Evolutionary conservation across 1,140 invertebrate species (phyloP), one percentile per base, ranked within the genome.

Genomic region (Lepidurus apus): DNA sequence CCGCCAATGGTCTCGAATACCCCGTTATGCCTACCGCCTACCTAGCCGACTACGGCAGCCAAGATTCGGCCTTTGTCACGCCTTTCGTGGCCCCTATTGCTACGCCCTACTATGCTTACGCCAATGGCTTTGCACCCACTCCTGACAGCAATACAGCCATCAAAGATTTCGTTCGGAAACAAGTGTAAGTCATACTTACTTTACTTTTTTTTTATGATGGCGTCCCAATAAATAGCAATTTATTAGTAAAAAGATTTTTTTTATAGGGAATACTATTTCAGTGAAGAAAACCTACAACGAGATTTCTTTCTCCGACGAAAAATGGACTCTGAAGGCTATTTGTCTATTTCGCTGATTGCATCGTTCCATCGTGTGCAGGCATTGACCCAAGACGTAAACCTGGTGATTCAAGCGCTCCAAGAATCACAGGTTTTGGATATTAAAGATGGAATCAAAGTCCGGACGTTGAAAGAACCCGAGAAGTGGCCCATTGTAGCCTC

Each of bases 221-320:
- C n/a, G 4, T 42, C 7, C 13, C n/a, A 10, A 47, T 43, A 11
- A 26, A n/a, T 17, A 34, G 11, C 34, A 21, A 13, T 34, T 13
- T 44, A 77, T n/a, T 80, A 73, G 26, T 17, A 21, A 44, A 73
- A 79, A 77, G 79, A 78, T 81, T 82, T 80, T 77, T 82, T 81
- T 89, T 90, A 44, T 86, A 98, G 96, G 85, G 97, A 99, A 87
- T 99, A 99, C 87, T 99, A 99, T 89, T 99, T 99, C 87, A 98
- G 95, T 84, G 92, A 93, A 82, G 96, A 98, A 82, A 99, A 99
- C 88, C 88, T 99, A 76, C 90, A 93, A 81, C 91, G 94, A 82
- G 98, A 99, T 85, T 96, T 98, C 86, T 99, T 97, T 87, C 88
- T 99, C 81, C 90, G 98, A 77, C 90, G 95, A 80, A 97, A 97